Percentiles rank a stretch among this genome's conserved stretches.
Evolutionary conservation across 2,797 vertebrate genomes (phyloP).

Genomic region (Myotis pilosus): DNA sequence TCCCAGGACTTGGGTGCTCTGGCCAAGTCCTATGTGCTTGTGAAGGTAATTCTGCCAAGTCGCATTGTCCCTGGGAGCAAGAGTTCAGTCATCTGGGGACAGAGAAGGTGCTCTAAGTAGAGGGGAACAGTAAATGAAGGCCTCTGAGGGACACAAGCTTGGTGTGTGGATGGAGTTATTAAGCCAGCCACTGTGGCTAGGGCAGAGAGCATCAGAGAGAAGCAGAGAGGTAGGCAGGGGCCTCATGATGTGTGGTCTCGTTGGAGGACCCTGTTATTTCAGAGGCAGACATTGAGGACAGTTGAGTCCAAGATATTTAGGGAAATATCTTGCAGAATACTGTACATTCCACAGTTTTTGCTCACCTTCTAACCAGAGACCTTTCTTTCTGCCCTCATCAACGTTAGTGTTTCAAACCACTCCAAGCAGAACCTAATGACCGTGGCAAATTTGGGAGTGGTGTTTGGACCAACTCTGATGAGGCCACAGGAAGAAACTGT

Average conservation of each 20-base stretch:
- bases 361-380: background rate
- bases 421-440: constrained; percentile 95
- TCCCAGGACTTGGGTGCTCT: background rate
- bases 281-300: background rate
- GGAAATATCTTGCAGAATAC: background rate
- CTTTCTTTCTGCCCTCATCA: constrained; percentile 30
- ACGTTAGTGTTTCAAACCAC: constrained; percentile 85
- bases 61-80: background rate
- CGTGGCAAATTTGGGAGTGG: constrained; percentile 96
- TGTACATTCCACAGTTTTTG: fast-evolving
- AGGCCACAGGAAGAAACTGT: constrained; percentile 97
- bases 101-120: background rate
- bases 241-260: fast-evolving
- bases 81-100: background rate
- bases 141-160: background rate
- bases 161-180: background rate
- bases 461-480: constrained; percentile 98
- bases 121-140: background rate
- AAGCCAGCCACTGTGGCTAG: background rate
- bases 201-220: background rate
- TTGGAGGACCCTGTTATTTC: background rate
- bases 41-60: background rate
- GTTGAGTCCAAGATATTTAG: background rate
- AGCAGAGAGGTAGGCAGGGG: too few species aligned
- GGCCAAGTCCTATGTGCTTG: background rate